Conservation (phyloP, 2,113 vertebrate species). For the Hippolais icterina region DNA sequence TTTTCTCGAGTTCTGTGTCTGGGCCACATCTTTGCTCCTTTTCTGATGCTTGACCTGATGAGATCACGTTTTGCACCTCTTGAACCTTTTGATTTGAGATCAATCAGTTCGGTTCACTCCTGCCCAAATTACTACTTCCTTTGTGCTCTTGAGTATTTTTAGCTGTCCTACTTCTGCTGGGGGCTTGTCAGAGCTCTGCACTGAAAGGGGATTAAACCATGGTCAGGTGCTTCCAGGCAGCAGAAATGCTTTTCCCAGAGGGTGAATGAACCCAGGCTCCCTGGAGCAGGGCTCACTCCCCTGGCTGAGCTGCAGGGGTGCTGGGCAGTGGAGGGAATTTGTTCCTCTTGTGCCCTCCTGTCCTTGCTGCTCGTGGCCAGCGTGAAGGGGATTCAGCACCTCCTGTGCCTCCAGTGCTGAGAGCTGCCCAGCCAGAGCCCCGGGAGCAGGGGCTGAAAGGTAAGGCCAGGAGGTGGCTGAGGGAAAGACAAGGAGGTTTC, state of each 20-base stretch:
- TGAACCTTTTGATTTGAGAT: slow-evolving; percentile 3
- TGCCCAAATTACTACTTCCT: not conserved
- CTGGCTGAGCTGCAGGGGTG: not conserved
- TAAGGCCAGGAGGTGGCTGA: not conserved
- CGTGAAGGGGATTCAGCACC: not conserved
- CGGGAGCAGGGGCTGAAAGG: slow-evolving; percentile 24
- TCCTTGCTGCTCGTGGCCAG: not conserved
- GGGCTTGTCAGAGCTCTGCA: not conserved
- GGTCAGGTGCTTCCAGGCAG: slow-evolving; percentile 33
- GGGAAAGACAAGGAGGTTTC: not conserved
- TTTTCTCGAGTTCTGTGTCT: not conserved
- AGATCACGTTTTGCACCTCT: not conserved
- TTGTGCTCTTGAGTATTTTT: slow-evolving; percentile 36
- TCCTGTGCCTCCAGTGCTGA: not conserved
- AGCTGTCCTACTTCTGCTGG: slow-evolving; percentile 48
- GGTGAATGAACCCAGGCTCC: not conserved
- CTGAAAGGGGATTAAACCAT: slow-evolving; percentile 19
- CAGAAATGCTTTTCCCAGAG: slow-evolving; percentile 13
- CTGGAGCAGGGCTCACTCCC: not conserved
- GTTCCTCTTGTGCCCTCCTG: not conserved
- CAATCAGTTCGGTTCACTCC: not conserved
- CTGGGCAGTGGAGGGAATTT: not conserved
- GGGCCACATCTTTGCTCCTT: not conserved
- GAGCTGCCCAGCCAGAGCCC: not conserved
- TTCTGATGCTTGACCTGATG: not conserved